phyloP scores from a whole-genome alignment of 2,113 vertebrate species.

The Mustelus asterias region DNA sequence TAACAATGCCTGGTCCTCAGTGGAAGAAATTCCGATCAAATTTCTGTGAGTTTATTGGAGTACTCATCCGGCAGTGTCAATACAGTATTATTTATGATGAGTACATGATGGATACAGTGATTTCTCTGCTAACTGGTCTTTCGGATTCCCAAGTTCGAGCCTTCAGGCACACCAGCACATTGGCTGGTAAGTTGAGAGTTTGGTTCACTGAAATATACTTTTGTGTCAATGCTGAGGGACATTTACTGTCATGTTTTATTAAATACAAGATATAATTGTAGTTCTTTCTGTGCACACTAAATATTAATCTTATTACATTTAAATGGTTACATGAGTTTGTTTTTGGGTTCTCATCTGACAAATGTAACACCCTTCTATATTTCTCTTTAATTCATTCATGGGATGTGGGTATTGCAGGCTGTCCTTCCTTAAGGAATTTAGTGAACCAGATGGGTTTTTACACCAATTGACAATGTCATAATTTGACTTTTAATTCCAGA shows the following conservation, averaged over 20 bases:
- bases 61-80: conserved; percentile 95
- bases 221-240: conserved; percentile 35
- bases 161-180: conserved; percentile 94
- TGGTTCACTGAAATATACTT: background rate
- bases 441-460: no score
- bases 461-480: no score
- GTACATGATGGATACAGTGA: conserved; percentile 99
- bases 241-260: background rate
- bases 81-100: conserved; percentile 99
- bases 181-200: conserved; percentile 74
- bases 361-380: background rate
- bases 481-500: no score
- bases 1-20: conserved; percentile 94
- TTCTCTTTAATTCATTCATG: no score
- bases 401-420: no score
- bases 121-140: conserved; percentile 93
- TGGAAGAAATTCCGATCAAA: conserved; percentile 99
- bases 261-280: background rate
- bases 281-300: background rate
- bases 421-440: no score
- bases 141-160: conserved; percentile 98
- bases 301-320: background rate
- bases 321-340: background rate
- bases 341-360: background rate
- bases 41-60: conserved; percentile 97